Conservation (phyloP, 2,113 vertebrate genomes). For the Epinephelus fuscoguttatus region DNA sequence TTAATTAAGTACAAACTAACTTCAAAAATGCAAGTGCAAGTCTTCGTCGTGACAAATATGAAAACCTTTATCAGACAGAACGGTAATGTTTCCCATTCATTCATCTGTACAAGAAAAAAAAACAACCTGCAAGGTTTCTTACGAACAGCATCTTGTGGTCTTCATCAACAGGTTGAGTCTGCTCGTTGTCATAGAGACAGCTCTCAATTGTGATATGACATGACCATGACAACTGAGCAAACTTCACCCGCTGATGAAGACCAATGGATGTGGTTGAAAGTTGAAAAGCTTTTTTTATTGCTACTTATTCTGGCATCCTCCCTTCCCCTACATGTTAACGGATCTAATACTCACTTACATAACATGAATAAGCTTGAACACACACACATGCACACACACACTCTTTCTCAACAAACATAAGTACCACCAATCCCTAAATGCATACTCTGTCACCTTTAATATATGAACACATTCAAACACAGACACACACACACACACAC, state of each 20-base stretch:
- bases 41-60: neutral
- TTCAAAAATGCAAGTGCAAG: neutral
- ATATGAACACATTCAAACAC: slow-evolving; percentile 42
- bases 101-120: slow-evolving; percentile 1
- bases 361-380: slow-evolving; percentile 7
- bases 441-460: slow-evolving; percentile 45
- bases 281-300: neutral
- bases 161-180: neutral
- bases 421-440: slow-evolving; percentile 26
- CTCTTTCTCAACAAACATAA: slow-evolving; percentile 23
- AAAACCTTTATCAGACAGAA: neutral
- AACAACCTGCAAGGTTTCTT: neutral
- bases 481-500: slow-evolving; percentile 13
- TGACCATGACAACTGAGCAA: neutral
- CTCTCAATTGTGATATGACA: no score
- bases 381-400: neutral
- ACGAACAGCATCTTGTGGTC: neutral
- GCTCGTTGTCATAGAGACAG: no score
- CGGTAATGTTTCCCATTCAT: neutral
- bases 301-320: neutral
- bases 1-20: no score
- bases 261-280: neutral
- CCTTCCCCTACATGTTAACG: neutral
- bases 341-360: slow-evolving; percentile 5
- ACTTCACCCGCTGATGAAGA: neutral